Evolutionary conservation across 2,888 invertebrate species (phyloP), one percentile per base, ranked within the genome.

Genomic region (Fabriciana adippe): DNA sequence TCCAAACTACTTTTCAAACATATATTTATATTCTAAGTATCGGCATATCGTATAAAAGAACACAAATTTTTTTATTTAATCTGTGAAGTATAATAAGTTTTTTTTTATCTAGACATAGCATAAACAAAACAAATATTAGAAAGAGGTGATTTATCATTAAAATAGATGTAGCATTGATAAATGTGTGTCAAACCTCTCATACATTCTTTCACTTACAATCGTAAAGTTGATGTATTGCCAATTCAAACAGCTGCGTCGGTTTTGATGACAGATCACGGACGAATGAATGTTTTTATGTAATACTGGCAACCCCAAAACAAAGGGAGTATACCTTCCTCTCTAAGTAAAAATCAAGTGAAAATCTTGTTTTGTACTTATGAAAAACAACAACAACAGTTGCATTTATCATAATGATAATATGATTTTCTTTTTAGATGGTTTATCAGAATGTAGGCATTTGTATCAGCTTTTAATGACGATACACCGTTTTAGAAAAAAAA

Each of bases 161-260:
- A 63, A 57, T 59, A 26, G 56, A 48, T 50, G 41, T 56, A 69
- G 48, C 67, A 64, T 62, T 69, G 64, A 67, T 64, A 67, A 67
- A 71, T 69, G 61, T 69, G 45, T 67, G 57, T 72, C 69, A 67
- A 63, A 69, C 62, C 47, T 69, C 63, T 61, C 55, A 47, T 55
- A 62, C 55, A 62, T 55, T 57, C 59, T 66, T 63, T 59, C 56
- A 50, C 48, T 50, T 61, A 59, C 35, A 18, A 63, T 53, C 57
- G 56, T 61, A 16, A 47, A 65, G 65, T 74, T 73, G 73, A 72
- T 71, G 63, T 69, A 71, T 63, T 72, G 74, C 74, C 73, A 74
- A 73, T 68, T 55, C 11, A 56, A 69, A 60, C 74, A 72, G 72
- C 72, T 74, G 74, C 47, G 51, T n/a, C 35, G 51, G 41, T 53